Percentiles rank a stretch among this genome's conserved stretches.
Conservation (phyloP, 2,888 invertebrate species). For the Habrosyne pyritoides region DNA sequence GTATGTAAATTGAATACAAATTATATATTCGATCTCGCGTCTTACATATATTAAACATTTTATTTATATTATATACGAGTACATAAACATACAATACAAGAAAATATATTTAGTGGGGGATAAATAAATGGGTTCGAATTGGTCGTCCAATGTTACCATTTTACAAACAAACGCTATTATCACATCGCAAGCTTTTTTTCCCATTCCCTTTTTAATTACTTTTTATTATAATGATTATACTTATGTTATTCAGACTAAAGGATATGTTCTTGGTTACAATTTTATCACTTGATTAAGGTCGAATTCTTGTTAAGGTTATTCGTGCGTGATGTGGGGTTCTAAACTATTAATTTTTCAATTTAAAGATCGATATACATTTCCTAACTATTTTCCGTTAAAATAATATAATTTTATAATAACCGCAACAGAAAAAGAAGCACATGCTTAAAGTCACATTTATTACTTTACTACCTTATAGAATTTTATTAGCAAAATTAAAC, state of each 20-base stretch:
- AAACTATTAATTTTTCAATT: background rate
- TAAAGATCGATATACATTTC: no score
- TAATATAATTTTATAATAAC: background rate
- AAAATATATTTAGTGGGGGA: background rate
- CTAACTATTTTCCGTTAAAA: no score
- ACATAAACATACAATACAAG: background rate
- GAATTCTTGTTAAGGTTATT: constrained; percentile 23
- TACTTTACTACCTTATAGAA: constrained; percentile 64
- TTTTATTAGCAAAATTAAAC: constrained; percentile 29
- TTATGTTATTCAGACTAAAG: constrained; percentile 69
- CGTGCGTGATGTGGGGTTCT: background rate
- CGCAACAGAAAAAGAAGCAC: constrained; percentile 15
- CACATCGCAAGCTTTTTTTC: constrained; percentile 42
- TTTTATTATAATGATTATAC: constrained; percentile 36
- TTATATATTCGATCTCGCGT: constrained; percentile 72
- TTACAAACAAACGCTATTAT: constrained; percentile 23
- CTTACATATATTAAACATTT: constrained; percentile 63
- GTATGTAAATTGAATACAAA: constrained; percentile 63
- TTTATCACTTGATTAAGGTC: constrained; percentile 59
- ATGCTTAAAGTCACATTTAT: constrained; percentile 79
- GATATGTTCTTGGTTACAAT: constrained; percentile 79
- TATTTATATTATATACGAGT: constrained; percentile 20
- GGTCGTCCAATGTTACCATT: background rate
- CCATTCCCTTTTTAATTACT: constrained; percentile 25
- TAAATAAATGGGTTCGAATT: constrained; percentile 6